Conservation (phyloP, 2,888 invertebrate genomes). For the Copidosoma aretas region DNA sequence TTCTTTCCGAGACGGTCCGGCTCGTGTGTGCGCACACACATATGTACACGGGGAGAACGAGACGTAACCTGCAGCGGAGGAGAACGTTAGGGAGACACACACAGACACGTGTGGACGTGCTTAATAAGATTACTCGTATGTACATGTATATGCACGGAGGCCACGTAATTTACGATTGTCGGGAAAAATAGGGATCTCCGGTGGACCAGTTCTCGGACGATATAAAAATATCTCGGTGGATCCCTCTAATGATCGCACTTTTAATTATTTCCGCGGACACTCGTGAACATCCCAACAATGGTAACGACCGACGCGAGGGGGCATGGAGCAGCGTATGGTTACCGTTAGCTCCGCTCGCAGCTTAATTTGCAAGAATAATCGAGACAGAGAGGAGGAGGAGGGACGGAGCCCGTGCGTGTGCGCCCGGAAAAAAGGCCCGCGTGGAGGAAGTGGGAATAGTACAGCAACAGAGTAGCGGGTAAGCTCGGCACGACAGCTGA, state of each 20-base stretch:
- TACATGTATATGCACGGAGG: too few species aligned
- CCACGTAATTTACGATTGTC: conserved; percentile 29
- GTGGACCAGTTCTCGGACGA: too few species aligned
- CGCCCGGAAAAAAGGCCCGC: conserved; percentile 7
- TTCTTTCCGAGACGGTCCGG: conserved; percentile 24
- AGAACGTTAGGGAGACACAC: background rate
- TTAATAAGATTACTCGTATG: background rate
- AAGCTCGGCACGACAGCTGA: too few species aligned
- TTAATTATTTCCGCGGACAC: too few species aligned
- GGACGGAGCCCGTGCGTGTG: conserved; percentile 5
- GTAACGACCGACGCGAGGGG: too few species aligned
- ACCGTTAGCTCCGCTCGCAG: background rate
- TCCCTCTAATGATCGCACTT: too few species aligned
- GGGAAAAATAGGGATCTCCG: conserved; percentile 4
- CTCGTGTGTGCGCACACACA: background rate
- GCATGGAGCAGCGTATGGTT: too few species aligned
- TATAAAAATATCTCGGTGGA: too few species aligned
- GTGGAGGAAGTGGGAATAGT: too few species aligned
- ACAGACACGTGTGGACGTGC: too few species aligned
- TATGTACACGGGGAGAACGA: background rate
- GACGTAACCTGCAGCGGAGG: background rate
- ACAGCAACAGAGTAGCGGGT: conserved; percentile 2
- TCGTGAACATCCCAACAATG: too few species aligned
- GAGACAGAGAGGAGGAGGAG: conserved; percentile 4
- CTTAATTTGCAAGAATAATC: conserved; percentile 24